These are phyloP conservation scores for Poeciliopsis gracilis DNA, from an alignment of 2,797 vertebrate genomes.

Conservation along the genomic window DNA sequence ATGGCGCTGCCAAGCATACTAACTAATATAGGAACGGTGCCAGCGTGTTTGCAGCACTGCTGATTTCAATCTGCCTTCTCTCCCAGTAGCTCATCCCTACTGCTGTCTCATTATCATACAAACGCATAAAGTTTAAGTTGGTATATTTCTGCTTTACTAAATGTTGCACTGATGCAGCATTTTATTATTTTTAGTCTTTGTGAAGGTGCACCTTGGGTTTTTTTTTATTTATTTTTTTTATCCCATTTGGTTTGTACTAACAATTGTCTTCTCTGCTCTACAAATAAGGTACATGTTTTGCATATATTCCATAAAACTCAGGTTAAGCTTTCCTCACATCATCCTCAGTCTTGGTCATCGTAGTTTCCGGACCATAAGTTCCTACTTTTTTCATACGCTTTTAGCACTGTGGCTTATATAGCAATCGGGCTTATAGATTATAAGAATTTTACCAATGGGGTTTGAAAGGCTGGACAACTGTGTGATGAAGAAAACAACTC, in stretches of 20 bases:
- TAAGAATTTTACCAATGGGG: background rate
- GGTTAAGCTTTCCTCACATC: background rate
- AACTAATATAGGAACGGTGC: constrained; percentile 50
- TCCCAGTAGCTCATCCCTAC: constrained; percentile 20
- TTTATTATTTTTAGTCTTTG: background rate
- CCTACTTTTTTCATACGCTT: background rate
- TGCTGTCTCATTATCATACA: constrained; percentile 1
- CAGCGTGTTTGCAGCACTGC: constrained; percentile 46
- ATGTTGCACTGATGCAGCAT: background rate
- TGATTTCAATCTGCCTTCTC: constrained; percentile 48
- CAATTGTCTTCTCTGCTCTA: background rate
- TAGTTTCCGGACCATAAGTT: background rate
- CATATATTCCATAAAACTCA: background rate
- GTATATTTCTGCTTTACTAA: background rate
- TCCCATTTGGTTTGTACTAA: background rate
- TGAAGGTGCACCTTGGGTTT: background rate
- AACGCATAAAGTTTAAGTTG: background rate
- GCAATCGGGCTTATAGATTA: background rate
- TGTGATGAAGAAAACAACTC: background rate
- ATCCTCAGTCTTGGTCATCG: background rate
- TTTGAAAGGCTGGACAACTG: background rate
- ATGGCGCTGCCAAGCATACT: constrained; percentile 66
- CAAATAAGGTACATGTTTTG: background rate
- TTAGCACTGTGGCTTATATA: background rate
- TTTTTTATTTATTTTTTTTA: background rate